Conservation (phyloP, 2,888 invertebrate species). For the Sphaerophoria rueppellii region DNA sequence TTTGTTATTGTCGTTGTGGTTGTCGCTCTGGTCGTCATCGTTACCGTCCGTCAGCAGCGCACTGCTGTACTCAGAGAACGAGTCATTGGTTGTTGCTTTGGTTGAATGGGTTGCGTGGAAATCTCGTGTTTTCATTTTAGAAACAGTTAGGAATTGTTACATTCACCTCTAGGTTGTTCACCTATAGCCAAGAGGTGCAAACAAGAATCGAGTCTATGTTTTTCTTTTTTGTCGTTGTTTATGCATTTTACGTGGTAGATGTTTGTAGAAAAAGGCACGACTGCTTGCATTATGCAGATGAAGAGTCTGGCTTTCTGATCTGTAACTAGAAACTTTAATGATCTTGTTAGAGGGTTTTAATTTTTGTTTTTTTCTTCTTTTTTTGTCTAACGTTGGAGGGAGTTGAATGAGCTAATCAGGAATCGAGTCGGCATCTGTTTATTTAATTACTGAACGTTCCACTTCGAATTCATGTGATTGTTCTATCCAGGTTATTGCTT, state of each 20-base stretch:
- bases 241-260: constrained; percentile 4
- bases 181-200: constrained; percentile 27
- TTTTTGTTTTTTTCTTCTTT: too few species aligned
- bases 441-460: too few species aligned
- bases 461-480: too few species aligned
- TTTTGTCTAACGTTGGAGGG: too few species aligned
- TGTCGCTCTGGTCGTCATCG: background rate
- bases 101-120: constrained; percentile 60
- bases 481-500: too few species aligned
- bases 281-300: background rate
- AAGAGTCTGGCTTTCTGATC: background rate
- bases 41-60: background rate
- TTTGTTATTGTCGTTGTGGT: background rate
- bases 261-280: background rate
- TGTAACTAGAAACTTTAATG: constrained; percentile 5
- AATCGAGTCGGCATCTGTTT: too few species aligned
- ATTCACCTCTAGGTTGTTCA: constrained; percentile 57
- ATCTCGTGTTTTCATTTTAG: constrained; percentile 57
- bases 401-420: too few species aligned
- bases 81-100: constrained; percentile 47
- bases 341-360: background rate
- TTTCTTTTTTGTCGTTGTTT: too few species aligned
- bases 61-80: background rate
- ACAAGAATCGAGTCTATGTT: background rate
- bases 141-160: constrained; percentile 66